Base-by-base conservation (phyloP, 2,888 invertebrate species). In the Diaperis boleti region DNA sequence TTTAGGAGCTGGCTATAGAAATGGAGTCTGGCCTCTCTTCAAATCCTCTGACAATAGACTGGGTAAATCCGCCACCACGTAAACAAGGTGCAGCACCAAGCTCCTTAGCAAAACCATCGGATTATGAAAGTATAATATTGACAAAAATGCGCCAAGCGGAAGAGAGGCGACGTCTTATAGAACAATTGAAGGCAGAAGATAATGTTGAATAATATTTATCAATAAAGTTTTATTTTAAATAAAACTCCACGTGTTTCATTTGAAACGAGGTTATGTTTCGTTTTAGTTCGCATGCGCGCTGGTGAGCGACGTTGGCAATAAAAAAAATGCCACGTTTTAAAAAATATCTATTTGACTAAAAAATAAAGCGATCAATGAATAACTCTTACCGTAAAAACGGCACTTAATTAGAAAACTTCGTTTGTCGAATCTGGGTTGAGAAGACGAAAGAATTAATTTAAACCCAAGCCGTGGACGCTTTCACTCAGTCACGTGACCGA, bases 141-240 rank as follows among this genome's bases (percentile, higher is more conserved):
- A 88, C 88, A 64, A 92, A 91, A 82, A 83, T 95, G 83, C 84
- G 92, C 62, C 92, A 92, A 83, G 94, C 94, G 2, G 92, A 95
- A 75, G 95, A 95, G 81, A 85, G 94, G 52, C 94, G 93, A 81
- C 85, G 84, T 64, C 74, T 92, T 66, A 89, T 91, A 72, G 89
- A 88, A 73, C 84, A 91, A 83, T 88, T 92, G 85, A 78, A 85
- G 79, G 84, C 84, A 64, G 87, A 87, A 79, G 86, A 87, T 67
- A 31, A 4, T 7, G 31, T 41, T 41, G 13, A 20, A 13, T 52
- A 11, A 35, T 18, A 15, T 5, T 31, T 50, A 10, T 13, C 10
- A 52, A 52, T 52, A 52, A 52, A 52, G 39, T 7, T 39, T 39
- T 17, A 14, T 49, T 15, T 39, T 45, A 11, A 44, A 22, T 10